Evolutionary conservation across 2,797 vertebrate species (phyloP), one percentile per base, ranked within the genome.

Genomic region (Artibeus jamaicensis): DNA sequence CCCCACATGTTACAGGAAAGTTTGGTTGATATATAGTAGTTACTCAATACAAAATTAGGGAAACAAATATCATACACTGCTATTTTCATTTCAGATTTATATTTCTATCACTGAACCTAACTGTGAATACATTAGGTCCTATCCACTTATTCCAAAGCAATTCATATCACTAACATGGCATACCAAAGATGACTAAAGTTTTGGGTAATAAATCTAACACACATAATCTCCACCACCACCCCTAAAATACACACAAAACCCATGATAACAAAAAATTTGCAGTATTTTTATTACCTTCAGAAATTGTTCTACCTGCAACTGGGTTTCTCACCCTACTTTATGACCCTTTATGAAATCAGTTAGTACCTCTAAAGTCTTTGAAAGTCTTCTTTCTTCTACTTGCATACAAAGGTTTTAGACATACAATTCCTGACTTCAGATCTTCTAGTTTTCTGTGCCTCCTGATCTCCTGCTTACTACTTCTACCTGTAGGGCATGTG

Each of bases 261-360:
- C 67, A 46, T 5, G 3, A 76, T 42, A 74, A 91, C 32, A 68
- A 85, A 89, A 74, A 22, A 44, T 50, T 67, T 53, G 29, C 65
- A 70, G 14, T 68, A 88, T 68, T 88, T 92, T 86, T 44, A 19
- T 88, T 15, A 77, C 59, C 37, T 85, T 81, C n/a, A 74, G 37
- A 10, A 48, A 77, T 68, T 81, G 9, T 79, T 84, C 21, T 70
- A 62, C 32, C 70, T 39, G 26, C 11, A 73, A 42, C 19, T 89
- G 48, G 46, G 24, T 62, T 86, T 79, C 50, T 87, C 44, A 77
- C 6, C 59, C 18, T 34, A 48, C 18, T 32, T 50, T 57, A 55
- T 70, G 74, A 84, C 39, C 37, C 42, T 94, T 93, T 67, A 77
- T 37, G 73, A 86, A 94, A 86, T 92, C 55, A 84, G 11, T 89